phyloP scores from a whole-genome alignment of 1,140 invertebrate species.

The Meloidogyne hapla region DNA sequence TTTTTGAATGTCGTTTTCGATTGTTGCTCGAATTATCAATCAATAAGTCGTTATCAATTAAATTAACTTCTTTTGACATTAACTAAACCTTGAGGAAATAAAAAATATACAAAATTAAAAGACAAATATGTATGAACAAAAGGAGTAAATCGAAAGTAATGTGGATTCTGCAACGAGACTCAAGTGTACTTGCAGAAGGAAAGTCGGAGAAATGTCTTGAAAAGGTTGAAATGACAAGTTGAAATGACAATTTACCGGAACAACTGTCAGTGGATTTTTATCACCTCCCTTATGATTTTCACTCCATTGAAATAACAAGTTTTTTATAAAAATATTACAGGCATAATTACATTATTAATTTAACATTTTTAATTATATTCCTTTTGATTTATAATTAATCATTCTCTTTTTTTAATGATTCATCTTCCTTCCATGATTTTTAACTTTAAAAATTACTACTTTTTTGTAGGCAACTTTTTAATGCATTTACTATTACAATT shows the following conservation, averaged over 20 bases:
- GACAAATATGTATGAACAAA: no score
- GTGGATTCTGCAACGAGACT: no score
- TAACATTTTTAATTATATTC: background rate
- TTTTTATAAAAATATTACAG: no score
- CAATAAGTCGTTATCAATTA: conserved; percentile 3
- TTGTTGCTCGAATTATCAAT: background rate
- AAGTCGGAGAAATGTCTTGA: no score
- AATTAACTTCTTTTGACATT: conserved; percentile 1
- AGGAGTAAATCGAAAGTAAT: no score
- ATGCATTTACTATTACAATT: background rate
- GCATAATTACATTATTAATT: background rate
- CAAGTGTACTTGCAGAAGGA: no score
- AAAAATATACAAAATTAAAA: background rate
- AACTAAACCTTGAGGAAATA: background rate
- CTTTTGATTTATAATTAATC: background rate
- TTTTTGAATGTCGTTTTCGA: background rate
- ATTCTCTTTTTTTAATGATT: background rate
- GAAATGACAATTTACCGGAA: no score
- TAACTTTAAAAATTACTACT: background rate
- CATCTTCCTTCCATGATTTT: background rate
- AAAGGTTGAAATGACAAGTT: no score
- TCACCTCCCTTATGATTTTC: no score
- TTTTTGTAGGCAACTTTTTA: background rate
- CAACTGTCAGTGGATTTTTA: no score
- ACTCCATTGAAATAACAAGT: no score